phyloP scores from a whole-genome alignment of 1,140 invertebrate genomes.

The Heliconius hermathena region DNA sequence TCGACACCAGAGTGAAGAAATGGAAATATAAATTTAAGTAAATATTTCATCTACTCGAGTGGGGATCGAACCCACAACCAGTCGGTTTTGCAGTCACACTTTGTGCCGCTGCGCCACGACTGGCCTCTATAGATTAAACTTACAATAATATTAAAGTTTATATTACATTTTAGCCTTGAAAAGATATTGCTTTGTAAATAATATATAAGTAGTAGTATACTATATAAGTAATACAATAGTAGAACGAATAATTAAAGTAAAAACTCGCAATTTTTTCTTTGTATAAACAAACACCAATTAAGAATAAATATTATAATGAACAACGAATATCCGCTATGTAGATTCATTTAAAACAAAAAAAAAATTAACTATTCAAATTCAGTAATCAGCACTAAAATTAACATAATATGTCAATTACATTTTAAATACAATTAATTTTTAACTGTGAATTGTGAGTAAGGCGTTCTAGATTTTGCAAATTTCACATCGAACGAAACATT shows the following conservation, averaged over 20 bases:
- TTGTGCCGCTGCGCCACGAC: no score
- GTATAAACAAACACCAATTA: not conserved
- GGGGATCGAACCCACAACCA: no score
- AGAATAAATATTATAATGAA: not conserved
- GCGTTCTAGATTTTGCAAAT: not conserved
- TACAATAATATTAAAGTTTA: no score
- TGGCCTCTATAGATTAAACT: no score
- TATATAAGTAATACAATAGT: not conserved
- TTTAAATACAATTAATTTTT: not conserved
- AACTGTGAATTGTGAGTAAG: not conserved
- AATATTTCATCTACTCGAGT: no score
- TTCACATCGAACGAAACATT: not conserved
- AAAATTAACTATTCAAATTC: not conserved
- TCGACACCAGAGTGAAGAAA: no score
- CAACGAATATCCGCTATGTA: not conserved
- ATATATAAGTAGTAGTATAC: no score
- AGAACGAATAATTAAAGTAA: not conserved
- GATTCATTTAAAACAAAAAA: not conserved
- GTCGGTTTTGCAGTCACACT: no score
- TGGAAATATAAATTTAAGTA: no score
- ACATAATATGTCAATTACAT: not conserved
- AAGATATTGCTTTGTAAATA: no score
- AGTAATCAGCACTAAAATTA: not conserved
- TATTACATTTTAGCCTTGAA: no score
- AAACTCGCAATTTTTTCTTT: not conserved